Base-by-base conservation (phyloP, 2,888 invertebrate species). In the Dinocampus coccinellae region DNA sequence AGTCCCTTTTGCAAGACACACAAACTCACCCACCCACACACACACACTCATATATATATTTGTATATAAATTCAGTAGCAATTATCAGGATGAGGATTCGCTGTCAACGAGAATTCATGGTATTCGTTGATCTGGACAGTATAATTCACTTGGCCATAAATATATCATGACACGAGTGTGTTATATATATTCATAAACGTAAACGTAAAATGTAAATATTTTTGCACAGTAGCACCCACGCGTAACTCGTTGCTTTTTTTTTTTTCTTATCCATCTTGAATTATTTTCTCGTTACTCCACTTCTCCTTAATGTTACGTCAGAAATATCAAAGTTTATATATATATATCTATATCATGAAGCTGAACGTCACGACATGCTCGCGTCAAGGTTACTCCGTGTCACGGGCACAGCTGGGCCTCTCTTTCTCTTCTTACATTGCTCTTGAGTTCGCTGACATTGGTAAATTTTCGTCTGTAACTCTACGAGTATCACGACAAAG, bases 381-480 rank as follows among this genome's bases (percentile, higher is more conserved):
- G 29, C 42, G 26, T 24, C 70, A 70, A 70, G 70, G 70, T 70
- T 70, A 70, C 60, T 70, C 20, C 34, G 47, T 65, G 70, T 70
- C 70, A 65, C 24, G 70, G 70, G 65, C 70, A 58, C 58, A 64
- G 58, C 62, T 69, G 69, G 55, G 47, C 26, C 57, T 36, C 10
- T 52, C 16, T 47, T 47, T 47, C 16, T 47, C 16, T n/a, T 47
- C 16, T n/a, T 47, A 39, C 16, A 57, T 57, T 11, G 22, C 29
- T 57, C 57, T 29, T 29, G 70, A 39, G 64, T 63, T 64, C 58
- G 70, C 52, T 58, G 58, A 64, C 53, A 24, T n/a, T 26, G 57
- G 26, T n/a, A 29, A 57, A 57, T 29, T 16, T 58, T 34, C 33
- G 34, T n/a, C 29, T 57, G 13, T 1, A 57, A 10, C 11, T 57